Percentiles rank a stretch among this genome's conserved stretches.
Evolutionary conservation across 2,797 vertebrate genomes (phyloP).

Genomic region (Holocentrus rufus): DNA sequence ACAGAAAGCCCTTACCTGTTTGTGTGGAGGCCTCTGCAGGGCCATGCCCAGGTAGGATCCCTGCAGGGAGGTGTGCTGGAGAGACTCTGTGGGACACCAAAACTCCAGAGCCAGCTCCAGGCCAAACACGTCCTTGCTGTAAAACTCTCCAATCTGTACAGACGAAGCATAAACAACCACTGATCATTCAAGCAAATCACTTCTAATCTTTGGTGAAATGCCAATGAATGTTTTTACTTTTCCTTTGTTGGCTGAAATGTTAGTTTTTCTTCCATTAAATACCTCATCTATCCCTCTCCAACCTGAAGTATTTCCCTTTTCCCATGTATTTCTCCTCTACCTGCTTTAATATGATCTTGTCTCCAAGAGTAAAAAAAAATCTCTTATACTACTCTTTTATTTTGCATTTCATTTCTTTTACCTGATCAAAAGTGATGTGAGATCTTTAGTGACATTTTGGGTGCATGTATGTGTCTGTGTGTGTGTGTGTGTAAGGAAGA

Average conservation of each 20-base stretch:
- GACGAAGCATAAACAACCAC: slow-evolving; percentile 11
- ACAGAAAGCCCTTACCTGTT: slow-evolving; percentile 83
- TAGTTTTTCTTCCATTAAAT: neutral
- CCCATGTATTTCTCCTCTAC: neutral
- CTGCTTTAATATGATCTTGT: too few relatives aligned
- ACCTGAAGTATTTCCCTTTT: neutral
- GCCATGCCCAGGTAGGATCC: slow-evolving; percentile 94
- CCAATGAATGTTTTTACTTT: neutral
- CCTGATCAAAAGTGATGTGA: too few relatives aligned
- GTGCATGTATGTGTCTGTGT: neutral
- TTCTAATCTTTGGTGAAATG: too few relatives aligned
- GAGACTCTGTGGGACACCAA: slow-evolving; percentile 95
- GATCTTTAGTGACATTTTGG: too few relatives aligned
- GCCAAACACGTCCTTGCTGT: slow-evolving; percentile 90
- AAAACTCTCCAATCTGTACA: slow-evolving; percentile 91
- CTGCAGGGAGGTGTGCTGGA: slow-evolving; percentile 92
- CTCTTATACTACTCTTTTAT: too few relatives aligned
- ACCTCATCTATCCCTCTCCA: neutral
- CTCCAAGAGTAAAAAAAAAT: too few relatives aligned
- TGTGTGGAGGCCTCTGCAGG: slow-evolving; percentile 95
- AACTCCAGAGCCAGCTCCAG: slow-evolving; percentile 95
- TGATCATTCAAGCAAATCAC: neutral
- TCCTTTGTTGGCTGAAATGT: neutral
- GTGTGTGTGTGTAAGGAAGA: neutral
- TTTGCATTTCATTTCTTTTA: too few relatives aligned